Conservation (phyloP, 2,888 invertebrate species). For the Melanophora roralis region DNA sequence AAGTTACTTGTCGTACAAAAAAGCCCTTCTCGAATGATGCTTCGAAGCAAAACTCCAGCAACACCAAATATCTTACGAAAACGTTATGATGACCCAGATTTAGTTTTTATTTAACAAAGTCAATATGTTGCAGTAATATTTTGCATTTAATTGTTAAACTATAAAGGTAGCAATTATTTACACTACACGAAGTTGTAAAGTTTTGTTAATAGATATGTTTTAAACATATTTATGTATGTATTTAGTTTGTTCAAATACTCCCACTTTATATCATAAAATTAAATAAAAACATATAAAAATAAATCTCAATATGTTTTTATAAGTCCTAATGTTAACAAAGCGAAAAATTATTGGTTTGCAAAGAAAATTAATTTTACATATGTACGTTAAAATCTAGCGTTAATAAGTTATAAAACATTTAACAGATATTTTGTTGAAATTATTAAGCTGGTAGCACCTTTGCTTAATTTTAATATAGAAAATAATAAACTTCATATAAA, state of each 20-base stretch:
- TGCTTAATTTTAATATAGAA: neutral
- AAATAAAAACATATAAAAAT: neutral
- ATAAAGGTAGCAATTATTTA: neutral
- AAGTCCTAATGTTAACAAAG: neutral
- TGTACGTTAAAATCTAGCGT: neutral
- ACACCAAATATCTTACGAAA: slow-evolving; percentile 31
- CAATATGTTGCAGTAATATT: slow-evolving; percentile 13
- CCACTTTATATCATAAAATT: slow-evolving; percentile 37
- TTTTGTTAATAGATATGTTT: too few relatives aligned
- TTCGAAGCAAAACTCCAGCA: neutral
- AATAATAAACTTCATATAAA: slow-evolving; percentile 23
- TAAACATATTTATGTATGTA: too few relatives aligned
- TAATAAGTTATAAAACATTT: neutral
- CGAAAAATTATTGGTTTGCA: neutral
- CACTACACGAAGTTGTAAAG: neutral
- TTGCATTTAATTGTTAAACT: neutral
- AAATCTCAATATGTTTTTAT: neutral
- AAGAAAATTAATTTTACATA: neutral
- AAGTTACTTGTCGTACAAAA: neutral
- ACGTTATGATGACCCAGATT: slow-evolving; percentile 39
- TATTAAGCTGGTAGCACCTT: neutral
- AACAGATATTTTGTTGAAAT: neutral
- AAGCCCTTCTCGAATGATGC: slow-evolving; percentile 19
- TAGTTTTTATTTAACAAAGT: slow-evolving; percentile 10
- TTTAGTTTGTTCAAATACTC: too few relatives aligned